Evolutionary conservation across 1,140 invertebrate genomes (phyloP).

Genomic region (Brachionus manjavacas): DNA sequence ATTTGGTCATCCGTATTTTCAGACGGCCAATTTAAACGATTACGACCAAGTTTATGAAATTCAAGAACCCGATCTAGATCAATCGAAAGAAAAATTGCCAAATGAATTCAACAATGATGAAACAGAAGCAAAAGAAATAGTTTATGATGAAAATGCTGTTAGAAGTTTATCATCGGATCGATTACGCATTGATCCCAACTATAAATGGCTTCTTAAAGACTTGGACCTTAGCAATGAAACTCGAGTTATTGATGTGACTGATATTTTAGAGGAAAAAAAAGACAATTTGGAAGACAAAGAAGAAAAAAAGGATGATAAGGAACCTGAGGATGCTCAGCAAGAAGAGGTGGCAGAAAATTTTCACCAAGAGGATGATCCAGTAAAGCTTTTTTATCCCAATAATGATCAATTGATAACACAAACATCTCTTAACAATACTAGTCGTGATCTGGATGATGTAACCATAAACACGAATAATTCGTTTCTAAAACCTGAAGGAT

Average conservation of each 20-base stretch:
- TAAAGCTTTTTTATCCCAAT: conserved; percentile 10
- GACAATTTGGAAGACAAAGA: not conserved
- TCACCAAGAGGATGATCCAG: conserved; percentile 11
- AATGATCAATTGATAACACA: not conserved
- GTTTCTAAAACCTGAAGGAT: not conserved
- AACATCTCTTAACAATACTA: conserved; percentile 12
- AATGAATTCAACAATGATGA: not conserved
- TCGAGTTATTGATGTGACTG: conserved; percentile 32
- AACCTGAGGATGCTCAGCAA: not conserved
- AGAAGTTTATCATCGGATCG: not conserved
- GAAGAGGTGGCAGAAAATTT: not conserved
- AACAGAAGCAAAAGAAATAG: not conserved
- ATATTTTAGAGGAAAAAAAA: conserved; percentile 3
- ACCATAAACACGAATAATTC: conserved; percentile 10
- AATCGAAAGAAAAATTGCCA: not conserved
- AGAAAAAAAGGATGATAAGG: not conserved
- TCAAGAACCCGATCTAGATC: not conserved
- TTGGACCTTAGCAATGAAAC: conserved; percentile 11
- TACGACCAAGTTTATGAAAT: not conserved
- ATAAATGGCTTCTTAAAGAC: conserved; percentile 29
- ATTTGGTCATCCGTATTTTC: conserved; percentile 29
- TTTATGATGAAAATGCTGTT: not conserved
- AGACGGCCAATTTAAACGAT: not conserved
- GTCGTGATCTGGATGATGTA: not conserved
- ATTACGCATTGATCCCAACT: conserved; percentile 11